A percentile compares a stretch with the other conserved stretches of the same genome.
These are phyloP conservation scores for Oscheius myriophilus DNA, from an alignment of 2,888 invertebrate species.

Conservation along the genomic window DNA sequence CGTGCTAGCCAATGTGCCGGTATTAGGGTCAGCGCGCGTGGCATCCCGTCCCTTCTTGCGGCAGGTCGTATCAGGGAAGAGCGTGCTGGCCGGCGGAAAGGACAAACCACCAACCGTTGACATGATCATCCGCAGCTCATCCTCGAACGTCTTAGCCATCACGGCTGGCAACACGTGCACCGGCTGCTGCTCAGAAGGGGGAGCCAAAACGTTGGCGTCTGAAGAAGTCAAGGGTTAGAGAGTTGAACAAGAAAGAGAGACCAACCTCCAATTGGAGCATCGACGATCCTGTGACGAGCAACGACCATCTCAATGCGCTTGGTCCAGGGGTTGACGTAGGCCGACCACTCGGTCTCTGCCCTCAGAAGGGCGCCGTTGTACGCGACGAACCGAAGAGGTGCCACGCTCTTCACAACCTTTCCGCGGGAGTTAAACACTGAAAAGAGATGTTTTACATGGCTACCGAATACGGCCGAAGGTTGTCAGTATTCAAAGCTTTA, in stretches of 20 bases:
- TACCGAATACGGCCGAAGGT: no score
- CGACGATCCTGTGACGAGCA: conserved; percentile 76
- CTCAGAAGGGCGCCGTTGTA: conserved; percentile 74
- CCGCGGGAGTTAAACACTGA: conserved; percentile 56
- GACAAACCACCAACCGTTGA: conserved; percentile 39
- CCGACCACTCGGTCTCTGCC: conserved; percentile 86
- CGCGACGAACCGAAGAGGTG: conserved; percentile 64
- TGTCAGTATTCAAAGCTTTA: no score
- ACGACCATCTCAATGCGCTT: conserved; percentile 87
- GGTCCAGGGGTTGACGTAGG: conserved; percentile 91
- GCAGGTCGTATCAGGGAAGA: conserved; percentile 23
- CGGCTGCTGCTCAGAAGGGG: conserved; percentile 34
- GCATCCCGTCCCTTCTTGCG: conserved; percentile 29
- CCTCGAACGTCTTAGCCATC: conserved; percentile 56
- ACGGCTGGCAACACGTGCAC: conserved; percentile 43
- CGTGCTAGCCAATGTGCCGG: conserved; percentile 19
- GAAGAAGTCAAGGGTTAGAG: background rate
- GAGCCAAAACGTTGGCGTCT: conserved; percentile 51
- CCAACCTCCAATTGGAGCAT: conserved; percentile 53
- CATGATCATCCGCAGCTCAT: conserved; percentile 55
- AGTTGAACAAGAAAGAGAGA: no score
- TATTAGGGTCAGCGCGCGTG: conserved; percentile 32
- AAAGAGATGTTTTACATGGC: conserved; percentile 29
- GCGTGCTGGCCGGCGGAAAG: conserved; percentile 27
- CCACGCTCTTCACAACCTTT: conserved; percentile 52